phyloP scores from a whole-genome alignment of 2,113 vertebrate species.

The Channa argus region DNA sequence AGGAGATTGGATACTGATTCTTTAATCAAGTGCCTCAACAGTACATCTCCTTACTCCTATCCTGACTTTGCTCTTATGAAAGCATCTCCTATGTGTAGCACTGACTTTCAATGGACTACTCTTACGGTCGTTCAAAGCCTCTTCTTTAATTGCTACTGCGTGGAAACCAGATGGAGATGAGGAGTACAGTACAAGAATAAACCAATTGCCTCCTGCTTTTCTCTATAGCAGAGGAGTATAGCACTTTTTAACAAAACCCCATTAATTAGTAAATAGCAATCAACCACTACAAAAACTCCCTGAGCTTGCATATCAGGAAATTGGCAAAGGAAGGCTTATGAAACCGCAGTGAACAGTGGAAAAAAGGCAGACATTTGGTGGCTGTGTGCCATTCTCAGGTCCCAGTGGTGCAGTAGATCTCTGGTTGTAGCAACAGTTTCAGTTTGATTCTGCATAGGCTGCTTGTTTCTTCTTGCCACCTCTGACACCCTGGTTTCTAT shows the following conservation, averaged over 20 bases:
- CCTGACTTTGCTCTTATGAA: constrained; percentile 39
- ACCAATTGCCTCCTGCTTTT: constrained; percentile 27
- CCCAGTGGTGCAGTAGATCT: constrained; percentile 40
- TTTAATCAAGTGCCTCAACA: constrained; percentile 69
- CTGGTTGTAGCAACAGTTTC: constrained; percentile 43
- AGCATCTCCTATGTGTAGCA: constrained; percentile 49
- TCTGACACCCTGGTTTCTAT: constrained; percentile 15
- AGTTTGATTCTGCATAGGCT: constrained; percentile 43
- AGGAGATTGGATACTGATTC: constrained; percentile 76
- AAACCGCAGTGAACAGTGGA: constrained; percentile 65
- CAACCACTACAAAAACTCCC: constrained; percentile 45
- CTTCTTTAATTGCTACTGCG: constrained; percentile 36
- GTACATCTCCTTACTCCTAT: constrained; percentile 56
- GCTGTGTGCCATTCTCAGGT: constrained; percentile 49
- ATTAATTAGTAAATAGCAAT: constrained; percentile 53
- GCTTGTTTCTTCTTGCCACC: constrained; percentile 36
- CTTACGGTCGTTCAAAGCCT: constrained; percentile 21
- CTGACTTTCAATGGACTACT: constrained; percentile 67
- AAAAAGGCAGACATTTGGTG: constrained; percentile 41
- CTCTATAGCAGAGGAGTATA: constrained; percentile 50
- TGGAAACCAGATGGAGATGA: constrained; percentile 57
- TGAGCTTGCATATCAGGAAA: constrained; percentile 53
- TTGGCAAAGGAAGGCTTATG: constrained; percentile 56
- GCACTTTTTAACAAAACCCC: constrained; percentile 56
- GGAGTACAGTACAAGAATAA: constrained; percentile 60